Base-by-base conservation (phyloP, 2,888 invertebrate genomes). In the Zaprionus lineosus region DNA sequence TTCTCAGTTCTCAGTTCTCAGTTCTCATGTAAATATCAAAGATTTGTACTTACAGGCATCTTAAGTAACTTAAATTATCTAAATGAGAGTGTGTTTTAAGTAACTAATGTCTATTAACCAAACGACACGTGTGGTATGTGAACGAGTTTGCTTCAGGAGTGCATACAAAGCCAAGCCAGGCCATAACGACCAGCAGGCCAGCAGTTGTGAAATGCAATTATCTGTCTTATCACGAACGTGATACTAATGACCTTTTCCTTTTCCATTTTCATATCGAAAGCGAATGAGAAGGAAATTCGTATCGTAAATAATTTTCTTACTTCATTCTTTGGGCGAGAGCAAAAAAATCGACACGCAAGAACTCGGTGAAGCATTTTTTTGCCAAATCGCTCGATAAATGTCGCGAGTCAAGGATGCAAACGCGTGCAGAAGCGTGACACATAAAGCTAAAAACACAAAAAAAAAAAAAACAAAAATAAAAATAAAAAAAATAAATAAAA, bases 341-440 rank as follows among this genome's bases (percentile, higher is more conserved):
- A 71, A 71, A 85, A 86, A 88, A 88, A 86, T 88, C 88, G 88
- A 88, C 88, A 88, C 88, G 88, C 87, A 88, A 87, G 86, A 88
- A 81, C 84, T 78, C 85, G 87, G 87, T 82, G 85, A 75, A 85
- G 77, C 87, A 87, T 87, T 88, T 88, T 85, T 88, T 88, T 87
- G 87, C 78, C 84, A 61, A 83, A 86, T 72, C 78, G 73, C 74
- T 83, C 67, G 70, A 81, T 84, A 72, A 69, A 61, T 74, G 65
- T 84, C 79, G 67, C 74, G 67, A n/a, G 6, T 53, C 69, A 74
- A 63, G 63, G 64, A 52, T 46, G 66, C 48, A 33, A 39, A 36
- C 33, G 66, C n/a, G n/a, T n/a, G n/a, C n/a, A n/a, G 24, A 24
- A 8, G 24, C 76, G 65, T 70, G 62, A 52, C 61, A 51, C n/a